Conservation (phyloP, 2,888 invertebrate species). For the Drosophila eohydei region DNA sequence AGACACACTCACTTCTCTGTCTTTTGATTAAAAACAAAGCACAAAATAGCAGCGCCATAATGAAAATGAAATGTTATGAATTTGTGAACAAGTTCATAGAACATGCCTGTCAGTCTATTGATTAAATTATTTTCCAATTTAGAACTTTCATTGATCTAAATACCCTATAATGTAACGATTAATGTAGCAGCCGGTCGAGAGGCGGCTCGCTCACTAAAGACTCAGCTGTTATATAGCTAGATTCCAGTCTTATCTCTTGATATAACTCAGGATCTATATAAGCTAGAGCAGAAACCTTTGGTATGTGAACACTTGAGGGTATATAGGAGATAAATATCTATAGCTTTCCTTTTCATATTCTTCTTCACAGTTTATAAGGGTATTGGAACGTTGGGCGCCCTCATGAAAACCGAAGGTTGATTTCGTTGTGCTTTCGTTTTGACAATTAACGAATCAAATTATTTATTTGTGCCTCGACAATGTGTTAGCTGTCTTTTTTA, state of each 20-base stretch:
- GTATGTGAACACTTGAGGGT: neutral
- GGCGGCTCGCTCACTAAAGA: neutral
- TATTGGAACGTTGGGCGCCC: neutral
- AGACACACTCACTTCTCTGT: slow-evolving; percentile 32
- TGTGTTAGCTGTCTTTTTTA: slow-evolving; percentile 22
- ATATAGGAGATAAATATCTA: neutral
- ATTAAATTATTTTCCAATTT: slow-evolving; percentile 73
- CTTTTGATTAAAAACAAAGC: slow-evolving; percentile 67
- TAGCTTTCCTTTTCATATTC: neutral
- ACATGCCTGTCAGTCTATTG: slow-evolving; percentile 36
- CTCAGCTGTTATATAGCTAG: too few relatives aligned
- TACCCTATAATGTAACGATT: slow-evolving; percentile 18
- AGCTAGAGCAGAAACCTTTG: neutral
- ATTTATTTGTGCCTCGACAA: slow-evolving; percentile 11
- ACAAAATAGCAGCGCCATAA: slow-evolving; percentile 26
- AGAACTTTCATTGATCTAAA: slow-evolving; percentile 16
- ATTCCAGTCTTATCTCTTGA: too few relatives aligned
- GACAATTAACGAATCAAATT: slow-evolving; percentile 27
- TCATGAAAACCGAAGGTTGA: neutral
- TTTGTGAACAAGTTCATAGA: slow-evolving; percentile 32
- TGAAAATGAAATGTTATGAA: slow-evolving; percentile 35
- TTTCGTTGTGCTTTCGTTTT: neutral
- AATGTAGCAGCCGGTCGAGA: neutral
- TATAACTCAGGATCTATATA: neutral
- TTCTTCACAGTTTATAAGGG: neutral